A percentile compares a stretch with the other conserved stretches of the same genome.
Conservation (phyloP, 2,888 invertebrate species). For the Cartodere bifasciata region DNA sequence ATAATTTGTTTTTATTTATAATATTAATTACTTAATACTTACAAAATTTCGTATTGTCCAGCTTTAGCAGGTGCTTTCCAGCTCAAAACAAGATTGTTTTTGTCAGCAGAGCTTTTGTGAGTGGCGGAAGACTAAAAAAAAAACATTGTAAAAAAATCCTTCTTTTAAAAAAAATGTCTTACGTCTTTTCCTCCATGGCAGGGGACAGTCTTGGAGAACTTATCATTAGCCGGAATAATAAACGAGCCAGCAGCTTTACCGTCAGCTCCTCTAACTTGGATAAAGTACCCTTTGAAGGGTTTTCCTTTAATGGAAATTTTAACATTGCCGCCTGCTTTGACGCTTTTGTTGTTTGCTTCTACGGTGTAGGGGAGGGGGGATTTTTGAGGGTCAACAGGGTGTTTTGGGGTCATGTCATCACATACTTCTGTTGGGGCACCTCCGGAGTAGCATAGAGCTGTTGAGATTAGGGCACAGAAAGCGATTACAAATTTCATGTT, state of each 20-base stretch:
- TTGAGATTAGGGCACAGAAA: constrained; percentile 16
- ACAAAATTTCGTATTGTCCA: constrained; percentile 52
- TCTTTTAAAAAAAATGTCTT: constrained; percentile 25
- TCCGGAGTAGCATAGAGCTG: constrained; percentile 38
- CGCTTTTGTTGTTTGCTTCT: constrained; percentile 22
- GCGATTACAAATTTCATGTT: too few species aligned
- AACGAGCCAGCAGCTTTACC: constrained; percentile 51
- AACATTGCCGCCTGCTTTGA: constrained; percentile 37
- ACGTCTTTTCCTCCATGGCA: constrained; percentile 41
- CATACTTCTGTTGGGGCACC: constrained; percentile 55
- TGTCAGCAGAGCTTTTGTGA: constrained; percentile 51
- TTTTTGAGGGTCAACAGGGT: constrained; percentile 46
- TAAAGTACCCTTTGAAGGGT: constrained; percentile 48
- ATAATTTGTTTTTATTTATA: too few species aligned
- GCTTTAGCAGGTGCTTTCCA: constrained; percentile 54
- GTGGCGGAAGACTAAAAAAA: constrained; percentile 51
- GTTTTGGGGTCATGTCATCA: constrained; percentile 54
- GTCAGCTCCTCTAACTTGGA: constrained; percentile 50
- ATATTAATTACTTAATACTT: constrained; percentile 29
- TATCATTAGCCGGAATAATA: constrained; percentile 38
- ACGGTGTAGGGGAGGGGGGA: constrained; percentile 44
- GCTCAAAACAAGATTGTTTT: constrained; percentile 41
- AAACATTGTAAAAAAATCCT: constrained; percentile 9
- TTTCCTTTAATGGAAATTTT: constrained; percentile 41
- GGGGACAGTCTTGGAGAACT: constrained; percentile 40